Base-by-base conservation (phyloP, 1,140 invertebrate species). In the Asobara japonica region DNA sequence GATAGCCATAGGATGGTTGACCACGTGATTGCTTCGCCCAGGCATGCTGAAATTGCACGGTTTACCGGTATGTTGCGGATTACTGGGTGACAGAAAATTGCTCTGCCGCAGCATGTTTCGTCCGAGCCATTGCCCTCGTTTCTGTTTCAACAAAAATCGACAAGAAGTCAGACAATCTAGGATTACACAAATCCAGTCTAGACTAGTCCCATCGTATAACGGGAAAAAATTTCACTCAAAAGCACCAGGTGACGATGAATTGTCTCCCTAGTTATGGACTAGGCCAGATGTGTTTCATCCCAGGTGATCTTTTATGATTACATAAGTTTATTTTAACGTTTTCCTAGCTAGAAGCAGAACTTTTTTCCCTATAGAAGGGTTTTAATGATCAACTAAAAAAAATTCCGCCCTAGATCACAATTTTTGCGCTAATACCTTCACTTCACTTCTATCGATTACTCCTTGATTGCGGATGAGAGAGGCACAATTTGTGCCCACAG, bases 31-130 rank as follows among this genome's bases (percentile, higher is more conserved):
- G 20, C 16, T 3, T 41, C 3, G 0, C 70, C 73, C 0, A 76
- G 64, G 10, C 31, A 78, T 16, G 36, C 41, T 1, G 29, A 74
- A 3, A 86, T 20, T 0, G 80, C 73, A 0, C 79, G 29, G 4
- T 65, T 83, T 5, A 86, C 76, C 3, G 73, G 41, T 7, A 78
- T 70, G 1, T 86, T 69, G 3, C 85, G 80, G 8, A 85, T 41
- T 0, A 5, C 0, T 0, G 76, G 75, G 16, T 16, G 66, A 65
- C 80, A 85, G 30, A 81, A 83, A 0, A 78, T 83, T 10, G 78
- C 77, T 18, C 76, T 72, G 16, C 79, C 68, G 18, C 84, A 87
- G 30, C 82, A 86, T 8, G 78, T 83, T 6, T 74, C 29, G 3
- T 82, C 73, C 29, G 29, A 62, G 27, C 60, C 29, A 62, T 62